Evolutionary conservation across 1,140 invertebrate species (phyloP), one percentile per base, ranked within the genome.

Genomic region (Drosophila bifasciata): DNA sequence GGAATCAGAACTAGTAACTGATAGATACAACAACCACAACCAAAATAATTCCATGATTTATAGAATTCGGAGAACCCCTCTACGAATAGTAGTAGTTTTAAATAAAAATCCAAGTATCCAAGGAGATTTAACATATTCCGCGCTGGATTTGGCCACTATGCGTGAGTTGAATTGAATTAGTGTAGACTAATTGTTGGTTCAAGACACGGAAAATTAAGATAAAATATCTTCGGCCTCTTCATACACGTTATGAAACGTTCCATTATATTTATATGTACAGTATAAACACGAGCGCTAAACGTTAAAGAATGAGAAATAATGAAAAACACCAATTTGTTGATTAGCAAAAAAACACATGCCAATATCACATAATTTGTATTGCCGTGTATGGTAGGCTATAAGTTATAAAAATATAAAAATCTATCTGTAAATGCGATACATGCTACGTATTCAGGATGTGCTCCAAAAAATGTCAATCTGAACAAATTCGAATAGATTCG

Each of bases 341-440:
- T 64, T 63, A 79, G 62, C 46, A 67, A 71, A 71, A n/a, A 62
- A 53, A 56, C 40, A 41, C 32, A 60, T n/a, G 28, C 49, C 73
- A 76, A 62, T 84, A 80, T 66, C 67, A 79, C 76, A 85, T 79
- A 32, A 73, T 84, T 86, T 85, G 85, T 80, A 79, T 79, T 83
- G 72, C 80, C 73, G 57, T 84, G 61, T 85, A 79, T 76, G 80
- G 63, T 84, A 84, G 80, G 80, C 80, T 85, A 72, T 86, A 85
- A 85, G 77, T 77, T 86, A 86, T 51, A n/a, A 72, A 79, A 79
- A 66, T 79, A 84, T 78, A n/a, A 74, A 48, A 70, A 69, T 58
- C 55, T 53, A 36, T 71, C 50, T 49, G 28, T 76, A 77, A 84
- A 79, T 84, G 76, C 79, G 75, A 57, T 45, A 57, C 68, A 56